Evolutionary conservation across 2,888 invertebrate species (phyloP).

Genomic region (Podotricha telesiphe): DNA sequence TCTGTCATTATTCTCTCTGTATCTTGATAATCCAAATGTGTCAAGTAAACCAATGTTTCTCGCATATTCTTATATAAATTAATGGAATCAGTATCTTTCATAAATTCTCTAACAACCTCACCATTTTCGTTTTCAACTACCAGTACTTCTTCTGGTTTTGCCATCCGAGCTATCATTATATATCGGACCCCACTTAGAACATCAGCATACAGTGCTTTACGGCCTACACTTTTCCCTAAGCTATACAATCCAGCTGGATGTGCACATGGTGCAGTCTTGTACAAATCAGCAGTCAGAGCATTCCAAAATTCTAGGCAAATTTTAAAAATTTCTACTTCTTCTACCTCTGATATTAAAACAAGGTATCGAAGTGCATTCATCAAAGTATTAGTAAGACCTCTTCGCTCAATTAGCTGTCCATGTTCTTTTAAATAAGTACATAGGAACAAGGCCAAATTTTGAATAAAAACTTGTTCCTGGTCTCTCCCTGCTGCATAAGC

Average conservation of each 20-base stretch:
- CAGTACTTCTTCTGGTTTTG: conserved; percentile 99
- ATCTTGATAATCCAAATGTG: conserved; percentile 98
- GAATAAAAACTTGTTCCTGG: conserved; percentile 99
- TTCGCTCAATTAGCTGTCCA: conserved; percentile 93
- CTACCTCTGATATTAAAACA: conserved; percentile 97
- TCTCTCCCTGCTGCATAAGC: conserved; percentile 97
- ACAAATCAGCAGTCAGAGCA: conserved; percentile 94
- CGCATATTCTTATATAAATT: conserved; percentile 99
- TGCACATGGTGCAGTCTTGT: conserved; percentile 91
- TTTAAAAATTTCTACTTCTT: conserved; percentile 99
- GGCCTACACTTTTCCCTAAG: conserved; percentile 76
- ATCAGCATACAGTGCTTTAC: conserved; percentile 90
- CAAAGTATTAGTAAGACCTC: conserved; percentile 89
- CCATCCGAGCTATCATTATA: conserved; percentile 99
- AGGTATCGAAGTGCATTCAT: conserved; percentile 94
- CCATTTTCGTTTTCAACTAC: conserved; percentile 99
- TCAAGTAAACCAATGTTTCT: conserved; percentile 98
- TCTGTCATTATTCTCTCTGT: conserved; percentile 99
- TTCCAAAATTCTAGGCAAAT: conserved; percentile 99
- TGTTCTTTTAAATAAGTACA: conserved; percentile 99
- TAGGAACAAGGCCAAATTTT: conserved; percentile 98
- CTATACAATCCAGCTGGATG: conserved; percentile 71
- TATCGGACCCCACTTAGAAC: conserved; percentile 94
- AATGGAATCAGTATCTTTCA: conserved; percentile 99
- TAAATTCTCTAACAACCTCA: conserved; percentile 99